Base-by-base conservation (phyloP, 2,797 vertebrate species). In the Poeciliopsis gracilis region DNA sequence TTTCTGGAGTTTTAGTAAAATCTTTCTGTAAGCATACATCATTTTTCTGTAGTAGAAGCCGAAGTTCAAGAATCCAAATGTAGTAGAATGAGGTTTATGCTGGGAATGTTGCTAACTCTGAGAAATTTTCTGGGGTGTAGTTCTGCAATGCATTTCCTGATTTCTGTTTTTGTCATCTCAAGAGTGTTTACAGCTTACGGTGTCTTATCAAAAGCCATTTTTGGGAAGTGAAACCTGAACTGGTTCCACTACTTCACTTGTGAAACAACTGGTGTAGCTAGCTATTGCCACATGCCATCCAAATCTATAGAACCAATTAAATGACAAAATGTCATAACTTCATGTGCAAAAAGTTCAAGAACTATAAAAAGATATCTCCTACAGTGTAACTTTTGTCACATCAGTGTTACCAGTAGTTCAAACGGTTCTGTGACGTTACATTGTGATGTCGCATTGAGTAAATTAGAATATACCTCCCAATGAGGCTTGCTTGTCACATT, bases 371-470 rank as follows among this genome's bases (percentile, higher is more conserved):
- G 5, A 16, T 45, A 16, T 43, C 41, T 43, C 5, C 15, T 5
- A 43, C 23, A 43, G 16, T 45, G 47, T 51, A 20, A 71, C 75
- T 36, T 63, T 28, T 59, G 38, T 72, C 30, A 20, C 46, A 28
- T 38, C 10, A 74, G 33, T 78, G 59, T 89, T 82, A 85, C 86
- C 77, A 87, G 70, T 23, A 49, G 53, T 41, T 73, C 61, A 51
- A 12, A 73, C n/a, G 81, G 71, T 79, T 16, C 51, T 47, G 10
- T 47, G 28, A 25, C 71, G 69, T 18, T 63, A 63, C 30, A 18
- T 3, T 57, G n/a, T 51, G 49, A 51, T 51, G 25, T 61, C 28
- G 2, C 13, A 36, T 63, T 36, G 30, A 18, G 13, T 36, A 20
- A 3, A 63, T 20, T 63, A 63, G 30, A 36, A 36, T 63, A 36